These are phyloP conservation scores for Mormyrus iriodes DNA, from an alignment of 2,113 vertebrate genomes.

Conservation along the genomic window DNA sequence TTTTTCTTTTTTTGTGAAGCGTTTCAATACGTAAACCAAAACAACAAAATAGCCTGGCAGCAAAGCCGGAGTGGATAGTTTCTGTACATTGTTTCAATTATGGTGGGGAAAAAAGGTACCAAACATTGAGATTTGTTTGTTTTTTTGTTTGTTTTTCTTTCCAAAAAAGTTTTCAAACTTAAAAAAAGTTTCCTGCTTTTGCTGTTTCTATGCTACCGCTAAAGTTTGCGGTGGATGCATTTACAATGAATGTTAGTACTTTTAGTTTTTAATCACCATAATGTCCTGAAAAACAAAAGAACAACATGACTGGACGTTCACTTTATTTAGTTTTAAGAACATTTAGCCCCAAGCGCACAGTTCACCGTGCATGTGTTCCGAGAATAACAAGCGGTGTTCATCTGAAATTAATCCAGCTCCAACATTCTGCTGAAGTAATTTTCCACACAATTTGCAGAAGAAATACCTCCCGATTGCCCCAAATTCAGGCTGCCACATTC, in stretches of 20 bases:
- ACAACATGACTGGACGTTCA: background rate
- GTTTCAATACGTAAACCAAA: background rate
- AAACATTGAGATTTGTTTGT: background rate
- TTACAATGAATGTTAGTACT: background rate
- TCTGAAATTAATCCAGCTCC: background rate
- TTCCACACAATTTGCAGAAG: constrained; percentile 1
- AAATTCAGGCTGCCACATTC: background rate
- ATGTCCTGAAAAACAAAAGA: background rate
- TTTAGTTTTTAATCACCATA: background rate
- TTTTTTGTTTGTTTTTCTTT: background rate
- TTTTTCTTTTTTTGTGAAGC: background rate
- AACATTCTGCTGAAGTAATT: background rate
- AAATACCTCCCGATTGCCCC: background rate
- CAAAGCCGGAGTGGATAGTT: background rate
- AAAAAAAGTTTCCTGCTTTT: background rate
- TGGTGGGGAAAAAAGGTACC: background rate
- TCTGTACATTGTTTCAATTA: background rate
- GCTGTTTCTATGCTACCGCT: background rate
- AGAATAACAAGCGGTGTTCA: background rate
- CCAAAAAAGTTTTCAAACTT: background rate
- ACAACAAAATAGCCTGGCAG: background rate
- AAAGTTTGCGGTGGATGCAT: background rate
- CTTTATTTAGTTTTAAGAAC: background rate
- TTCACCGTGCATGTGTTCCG: background rate
- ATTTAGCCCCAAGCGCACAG: background rate